phyloP scores from a whole-genome alignment of 2,113 vertebrate genomes.

The Nerophis ophidion region DNA sequence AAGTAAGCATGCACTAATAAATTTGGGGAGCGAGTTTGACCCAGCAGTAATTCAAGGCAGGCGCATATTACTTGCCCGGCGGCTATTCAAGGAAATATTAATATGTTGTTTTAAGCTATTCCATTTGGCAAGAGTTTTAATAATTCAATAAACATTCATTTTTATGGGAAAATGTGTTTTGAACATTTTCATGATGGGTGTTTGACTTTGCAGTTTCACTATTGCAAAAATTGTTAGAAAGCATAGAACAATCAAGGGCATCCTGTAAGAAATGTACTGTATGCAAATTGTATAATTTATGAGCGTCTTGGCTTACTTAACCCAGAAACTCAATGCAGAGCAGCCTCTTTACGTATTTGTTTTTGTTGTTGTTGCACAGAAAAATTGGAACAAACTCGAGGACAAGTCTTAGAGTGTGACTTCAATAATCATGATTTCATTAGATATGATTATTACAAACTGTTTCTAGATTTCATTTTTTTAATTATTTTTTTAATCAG shows the following conservation, averaged over 20 bases:
- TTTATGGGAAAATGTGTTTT: neutral
- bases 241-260: neutral
- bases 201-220: neutral
- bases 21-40: no score
- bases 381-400: neutral
- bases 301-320: neutral
- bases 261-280: neutral
- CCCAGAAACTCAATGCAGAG: neutral
- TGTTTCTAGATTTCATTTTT: neutral
- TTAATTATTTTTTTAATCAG: neutral
- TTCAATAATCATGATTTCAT: neutral
- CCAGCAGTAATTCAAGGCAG: no score
- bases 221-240: neutral
- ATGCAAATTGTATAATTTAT: slow-evolving; percentile 1
- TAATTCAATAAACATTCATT: neutral
- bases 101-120: neutral
- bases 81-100: no score
- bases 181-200: neutral
- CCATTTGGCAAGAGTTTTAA: neutral
- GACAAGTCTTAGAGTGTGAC: neutral
- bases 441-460: neutral
- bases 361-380: neutral
- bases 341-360: neutral
- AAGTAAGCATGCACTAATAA: no score
- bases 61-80: no score